A percentile compares a stretch with the other conserved stretches of the same genome.
These are phyloP conservation scores for Amphilophus citrinellus DNA, from an alignment of 2,113 vertebrate species.

Conservation along the genomic window DNA sequence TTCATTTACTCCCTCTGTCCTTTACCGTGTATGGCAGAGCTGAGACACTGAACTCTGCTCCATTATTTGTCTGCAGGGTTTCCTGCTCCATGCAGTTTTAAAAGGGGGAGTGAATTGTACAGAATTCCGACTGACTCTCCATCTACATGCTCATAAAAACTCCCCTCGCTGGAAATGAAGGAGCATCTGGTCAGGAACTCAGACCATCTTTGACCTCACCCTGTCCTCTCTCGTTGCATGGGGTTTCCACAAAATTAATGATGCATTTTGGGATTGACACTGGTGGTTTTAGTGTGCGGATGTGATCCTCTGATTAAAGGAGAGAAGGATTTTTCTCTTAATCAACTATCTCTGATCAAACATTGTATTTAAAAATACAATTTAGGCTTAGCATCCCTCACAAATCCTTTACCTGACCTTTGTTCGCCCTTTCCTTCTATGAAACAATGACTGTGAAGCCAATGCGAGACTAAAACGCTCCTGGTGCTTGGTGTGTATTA, in stretches of 20 bases:
- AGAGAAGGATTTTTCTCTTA: slow-evolving; percentile 48
- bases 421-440: slow-evolving; percentile 26
- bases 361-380: slow-evolving; percentile 62
- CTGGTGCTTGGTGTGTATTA: slow-evolving; percentile 71
- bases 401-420: slow-evolving; percentile 53
- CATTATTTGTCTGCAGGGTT: slow-evolving; percentile 35
- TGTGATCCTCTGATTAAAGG: slow-evolving; percentile 38
- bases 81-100: slow-evolving; percentile 21
- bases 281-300: slow-evolving; percentile 34
- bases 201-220: slow-evolving; percentile 50
- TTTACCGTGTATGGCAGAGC: slow-evolving; percentile 16
- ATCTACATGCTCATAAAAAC: slow-evolving; percentile 27
- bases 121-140: slow-evolving; percentile 60
- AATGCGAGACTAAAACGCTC: slow-evolving; percentile 65
- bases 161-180: slow-evolving; percentile 28
- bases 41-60: slow-evolving; percentile 52
- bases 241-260: slow-evolving; percentile 52
- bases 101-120: slow-evolving; percentile 59
- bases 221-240: slow-evolving; percentile 59
- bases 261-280: slow-evolving; percentile 60
- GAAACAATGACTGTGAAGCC: slow-evolving; percentile 74
- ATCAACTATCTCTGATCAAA: slow-evolving; percentile 57
- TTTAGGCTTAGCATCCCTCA: slow-evolving; percentile 59
- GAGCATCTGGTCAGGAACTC: slow-evolving; percentile 37
- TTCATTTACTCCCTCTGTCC: slow-evolving; percentile 38